Base-by-base conservation (phyloP, 2,797 vertebrate genomes). In the Gorsachius magnificus region DNA sequence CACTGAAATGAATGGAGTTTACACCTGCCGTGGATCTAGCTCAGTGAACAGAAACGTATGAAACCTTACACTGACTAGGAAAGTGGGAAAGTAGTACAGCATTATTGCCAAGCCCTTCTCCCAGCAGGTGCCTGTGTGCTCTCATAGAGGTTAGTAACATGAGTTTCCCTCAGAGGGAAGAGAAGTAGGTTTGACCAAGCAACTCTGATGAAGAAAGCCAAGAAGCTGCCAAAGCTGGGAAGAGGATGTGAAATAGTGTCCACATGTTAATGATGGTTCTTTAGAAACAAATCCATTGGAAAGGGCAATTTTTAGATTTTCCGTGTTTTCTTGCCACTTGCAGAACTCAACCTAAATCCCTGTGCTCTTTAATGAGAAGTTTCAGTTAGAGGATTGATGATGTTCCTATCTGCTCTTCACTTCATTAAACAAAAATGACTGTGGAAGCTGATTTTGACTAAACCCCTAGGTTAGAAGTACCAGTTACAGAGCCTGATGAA, bases 1-100 rank as follows among this genome's bases (percentile, higher is more conserved):
- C 45, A 50, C 50, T 77, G 84, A 80, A 83, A 61, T 51, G 24
- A 75, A 82, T 48, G 31, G 46, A 89, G 68, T 87, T 95, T 78
- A 81, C 64, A 94, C 68, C 56, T 90, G 36, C 78, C 68, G 33
- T 57, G 50, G 57, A 25, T 75, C 41, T n/a, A 87, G 19, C 17
- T 68, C n/a, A 57, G 19, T 6, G 53, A 83, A 56, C 21, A 89
- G 71, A 91, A 85, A 74, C 11, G 4, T 16, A 18, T n/a, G 36
- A 93, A 92, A 94, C 19, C 11, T 45, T 56, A 69, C 9, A 14
- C 43, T 81, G 28, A 48, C 10, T 8, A 60, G 51, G 19, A 89
- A 87, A 92, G 14, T 9, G 12, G 48, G 14, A 10, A 68, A 81
- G 18, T 0, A 43, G 10, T 4, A 6, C 8, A 58, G 4, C 2